Base-by-base conservation (phyloP, 2,888 invertebrate species). In the Melitaea athalia region DNA sequence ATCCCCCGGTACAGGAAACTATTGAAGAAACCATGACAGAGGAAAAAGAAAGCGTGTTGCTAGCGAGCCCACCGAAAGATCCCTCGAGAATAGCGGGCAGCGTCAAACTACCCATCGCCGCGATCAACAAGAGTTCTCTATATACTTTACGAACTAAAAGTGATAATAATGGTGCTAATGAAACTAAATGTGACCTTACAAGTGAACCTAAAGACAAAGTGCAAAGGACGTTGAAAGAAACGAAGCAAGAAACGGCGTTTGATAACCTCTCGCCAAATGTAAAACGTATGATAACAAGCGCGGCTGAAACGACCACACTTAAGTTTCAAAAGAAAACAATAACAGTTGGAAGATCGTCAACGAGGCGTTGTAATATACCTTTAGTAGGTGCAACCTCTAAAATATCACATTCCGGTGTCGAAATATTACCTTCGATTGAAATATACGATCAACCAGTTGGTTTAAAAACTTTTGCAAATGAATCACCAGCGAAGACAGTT, bases 211-310 rank as follows among this genome's bases (percentile, higher is more conserved):
- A 80, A 68, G 63, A 81, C 69, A 86, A 84, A 81, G 77, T 85
- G 69, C 85, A 86, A 79, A 89, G 87, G 77, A 87, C 85, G 74
- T 81, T 88, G 65, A 88, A 84, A 78, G 91, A 91, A 71, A 67
- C 72, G 5, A 81, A 80, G 77, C 80, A 90, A 67, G 77, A 83
- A 66, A 78, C 85, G 0, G 80, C 91, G 59, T 94, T 94, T 78
- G 93, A 93, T 66, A 93, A 93, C 78, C 86, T 94, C 14, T 94
- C 94, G 17, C 94, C 94, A 5, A 94, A 94, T 77, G 94, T 95
- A 5, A 94, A 94, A 81, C 88, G 94, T 73, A 94, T 95, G 87
- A 89, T 95, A 72, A 94, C 94, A 5, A 91, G 94, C 81, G 93
- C 94, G 11, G 81, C 86, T 1, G 90, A 90, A 72, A 85, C 87